Conservation (phyloP, 2,797 vertebrate genomes). For the Dipus sagitta region DNA sequence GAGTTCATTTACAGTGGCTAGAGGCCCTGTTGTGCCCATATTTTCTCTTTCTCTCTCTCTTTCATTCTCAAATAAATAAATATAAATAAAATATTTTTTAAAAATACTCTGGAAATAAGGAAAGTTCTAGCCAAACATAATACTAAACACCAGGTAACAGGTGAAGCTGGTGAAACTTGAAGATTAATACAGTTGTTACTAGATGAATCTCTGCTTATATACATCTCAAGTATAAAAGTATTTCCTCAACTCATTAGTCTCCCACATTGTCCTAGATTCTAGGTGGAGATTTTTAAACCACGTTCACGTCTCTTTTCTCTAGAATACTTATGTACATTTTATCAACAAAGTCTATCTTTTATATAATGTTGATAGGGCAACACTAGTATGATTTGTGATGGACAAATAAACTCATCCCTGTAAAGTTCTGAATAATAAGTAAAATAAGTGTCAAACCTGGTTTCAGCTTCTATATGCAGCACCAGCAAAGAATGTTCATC, state of each 20-base stretch:
- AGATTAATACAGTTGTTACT: background rate
- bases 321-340: slow-evolving; percentile 3
- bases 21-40: too few relatives aligned
- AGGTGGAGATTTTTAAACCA: slow-evolving; percentile 3
- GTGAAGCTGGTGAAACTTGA: background rate
- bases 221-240: slow-evolving; percentile 38
- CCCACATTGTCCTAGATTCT: slow-evolving; percentile 4
- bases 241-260: slow-evolving; percentile 8
- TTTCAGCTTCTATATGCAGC: background rate
- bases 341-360: slow-evolving; percentile 21
- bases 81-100: background rate
- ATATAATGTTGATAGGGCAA: background rate
- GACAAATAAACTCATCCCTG: background rate
- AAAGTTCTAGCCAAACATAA: slow-evolving; percentile 2
- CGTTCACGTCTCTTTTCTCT: slow-evolving; percentile 9
- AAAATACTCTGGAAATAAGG: slow-evolving; percentile 42
- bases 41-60: too few relatives aligned
- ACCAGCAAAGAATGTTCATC: background rate
- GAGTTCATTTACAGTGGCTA: too few relatives aligned
- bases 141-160: background rate
- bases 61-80: too few relatives aligned
- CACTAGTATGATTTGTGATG: background rate
- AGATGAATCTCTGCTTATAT: background rate
- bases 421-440: slow-evolving; percentile 2
- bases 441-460: background rate